phyloP scores from a whole-genome alignment of 2,888 invertebrate genomes.

The Isoperla grammatica region DNA sequence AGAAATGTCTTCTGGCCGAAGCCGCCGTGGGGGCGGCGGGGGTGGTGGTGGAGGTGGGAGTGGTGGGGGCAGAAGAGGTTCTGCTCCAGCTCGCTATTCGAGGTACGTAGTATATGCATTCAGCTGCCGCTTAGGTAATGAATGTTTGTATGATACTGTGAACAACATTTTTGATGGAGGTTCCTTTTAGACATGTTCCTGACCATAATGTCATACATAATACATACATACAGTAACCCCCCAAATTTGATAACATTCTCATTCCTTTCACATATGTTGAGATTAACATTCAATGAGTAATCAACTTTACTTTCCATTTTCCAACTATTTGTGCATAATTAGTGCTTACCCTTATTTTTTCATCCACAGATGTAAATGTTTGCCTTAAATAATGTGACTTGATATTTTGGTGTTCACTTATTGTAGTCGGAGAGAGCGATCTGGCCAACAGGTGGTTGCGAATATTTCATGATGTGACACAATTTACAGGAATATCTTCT shows the following conservation, averaged over 20 bases:
- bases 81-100: slow-evolving; percentile 25
- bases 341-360: background rate
- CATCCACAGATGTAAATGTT: background rate
- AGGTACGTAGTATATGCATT: slow-evolving; percentile 20
- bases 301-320: too few relatives aligned
- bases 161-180: background rate
- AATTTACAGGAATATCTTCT: slow-evolving; percentile 30
- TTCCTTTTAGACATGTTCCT: background rate
- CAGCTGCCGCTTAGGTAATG: too few relatives aligned
- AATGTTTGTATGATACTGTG: too few relatives aligned
- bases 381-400: background rate
- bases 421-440: slow-evolving; percentile 10
- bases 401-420: too few relatives aligned
- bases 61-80: slow-evolving; percentile 42
- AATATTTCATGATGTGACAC: slow-evolving; percentile 28
- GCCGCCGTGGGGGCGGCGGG: slow-evolving; percentile 57
- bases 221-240: too few relatives aligned
- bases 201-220: too few relatives aligned
- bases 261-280: background rate
- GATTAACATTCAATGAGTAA: too few relatives aligned
- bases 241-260: too few relatives aligned
- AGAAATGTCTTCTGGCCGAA: slow-evolving; percentile 88
- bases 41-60: slow-evolving; percentile 51
- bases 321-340: too few relatives aligned
- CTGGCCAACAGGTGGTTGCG: slow-evolving; percentile 28